Conservation (phyloP, 2,888 invertebrate genomes). For the Syritta pipiens region DNA sequence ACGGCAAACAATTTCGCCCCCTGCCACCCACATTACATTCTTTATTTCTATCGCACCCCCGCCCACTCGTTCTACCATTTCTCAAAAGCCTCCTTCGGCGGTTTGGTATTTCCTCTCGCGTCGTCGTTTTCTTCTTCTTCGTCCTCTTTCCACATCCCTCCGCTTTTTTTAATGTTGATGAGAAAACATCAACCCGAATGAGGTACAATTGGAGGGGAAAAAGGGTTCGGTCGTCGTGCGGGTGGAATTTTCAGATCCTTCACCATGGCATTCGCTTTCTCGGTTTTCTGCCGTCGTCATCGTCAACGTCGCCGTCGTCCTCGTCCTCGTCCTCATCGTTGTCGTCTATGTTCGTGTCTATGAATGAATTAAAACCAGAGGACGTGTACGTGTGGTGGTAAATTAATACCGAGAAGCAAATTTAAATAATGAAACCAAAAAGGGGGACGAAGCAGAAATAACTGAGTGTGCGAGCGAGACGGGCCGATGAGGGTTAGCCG, state of each 20-base stretch:
- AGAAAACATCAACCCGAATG: constrained; percentile 57
- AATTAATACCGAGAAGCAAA: constrained; percentile 67
- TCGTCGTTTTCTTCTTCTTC: neutral
- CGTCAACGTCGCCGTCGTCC: neutral
- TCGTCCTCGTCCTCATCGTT: neutral
- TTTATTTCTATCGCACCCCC: constrained; percentile 32
- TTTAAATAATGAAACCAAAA: constrained; percentile 67
- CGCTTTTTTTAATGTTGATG: constrained; percentile 58
- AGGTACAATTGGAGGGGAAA: constrained; percentile 42
- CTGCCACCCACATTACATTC: constrained; percentile 9
- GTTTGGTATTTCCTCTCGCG: constrained; percentile 26
- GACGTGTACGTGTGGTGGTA: constrained; percentile 63
- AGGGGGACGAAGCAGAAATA: constrained; percentile 53
- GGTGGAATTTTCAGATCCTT: constrained; percentile 45
- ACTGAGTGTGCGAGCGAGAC: constrained; percentile 58
- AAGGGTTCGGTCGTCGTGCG: constrained; percentile 50
- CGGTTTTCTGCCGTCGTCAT: constrained; percentile 40
- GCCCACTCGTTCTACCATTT: constrained; percentile 10
- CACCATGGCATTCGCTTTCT: constrained; percentile 53
- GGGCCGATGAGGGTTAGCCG: constrained; percentile 52
- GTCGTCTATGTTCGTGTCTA: constrained; percentile 65
- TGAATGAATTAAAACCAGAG: constrained; percentile 66
- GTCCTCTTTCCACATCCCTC: neutral
- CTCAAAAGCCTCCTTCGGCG: constrained; percentile 48
- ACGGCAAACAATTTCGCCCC: constrained; percentile 6